These are phyloP conservation scores for Brachyistius frenatus DNA, from an alignment of 2,113 vertebrate species.

Conservation along the genomic window DNA sequence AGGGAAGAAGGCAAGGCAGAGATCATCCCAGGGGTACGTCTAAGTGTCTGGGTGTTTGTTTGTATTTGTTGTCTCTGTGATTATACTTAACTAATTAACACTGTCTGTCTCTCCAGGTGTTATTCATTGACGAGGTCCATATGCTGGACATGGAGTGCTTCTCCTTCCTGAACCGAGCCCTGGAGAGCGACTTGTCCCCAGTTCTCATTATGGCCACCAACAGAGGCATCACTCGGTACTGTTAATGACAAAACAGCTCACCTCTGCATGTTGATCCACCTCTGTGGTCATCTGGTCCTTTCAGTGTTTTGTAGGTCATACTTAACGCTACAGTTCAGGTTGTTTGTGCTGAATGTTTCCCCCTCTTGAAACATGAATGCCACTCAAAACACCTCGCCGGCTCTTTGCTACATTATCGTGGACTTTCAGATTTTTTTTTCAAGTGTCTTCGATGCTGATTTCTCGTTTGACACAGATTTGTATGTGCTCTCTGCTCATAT, in stretches of 20 bases:
- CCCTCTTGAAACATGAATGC: no score
- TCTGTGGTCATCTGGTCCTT: no score
- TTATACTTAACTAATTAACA: rapidly evolving
- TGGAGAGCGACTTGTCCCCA: constrained; percentile 93
- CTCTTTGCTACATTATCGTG: no score
- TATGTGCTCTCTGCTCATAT: no score
- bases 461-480: no score
- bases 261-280: no score
- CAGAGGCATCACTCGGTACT: constrained; percentile 92
- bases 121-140: constrained; percentile 95
- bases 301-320: no score
- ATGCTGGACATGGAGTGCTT: constrained; percentile 97
- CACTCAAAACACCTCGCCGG: no score
- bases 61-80: neutral
- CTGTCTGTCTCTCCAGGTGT: constrained; percentile 82
- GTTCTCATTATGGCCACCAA: constrained; percentile 97
- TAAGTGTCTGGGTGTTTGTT: rapidly evolving
- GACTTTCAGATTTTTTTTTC: no score
- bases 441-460: no score
- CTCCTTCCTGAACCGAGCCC: constrained; percentile 93
- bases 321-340: no score
- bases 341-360: no score
- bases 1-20: constrained; percentile 94
- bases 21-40: constrained; percentile 92
- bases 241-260: neutral